Evolutionary conservation across 30 jellyfish, hydroid and myxozoan genomes (phyloP), one percentile per base, ranked within the genome.

Genomic region (Aurelia sp.): DNA sequence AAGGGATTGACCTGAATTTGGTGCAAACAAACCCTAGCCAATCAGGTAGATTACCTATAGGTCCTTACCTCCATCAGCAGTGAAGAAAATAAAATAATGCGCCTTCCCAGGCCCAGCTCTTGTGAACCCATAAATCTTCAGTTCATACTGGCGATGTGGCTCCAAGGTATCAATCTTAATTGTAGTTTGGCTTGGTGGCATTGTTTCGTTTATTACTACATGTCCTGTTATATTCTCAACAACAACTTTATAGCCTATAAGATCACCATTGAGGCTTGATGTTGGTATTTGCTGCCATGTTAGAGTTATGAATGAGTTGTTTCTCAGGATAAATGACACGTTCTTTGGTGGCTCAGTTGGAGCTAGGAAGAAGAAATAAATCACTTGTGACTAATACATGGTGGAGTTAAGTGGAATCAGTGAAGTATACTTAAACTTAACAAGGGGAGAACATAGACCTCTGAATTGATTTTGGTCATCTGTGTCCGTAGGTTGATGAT

Each of bases 21-120:
- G 20, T n/a, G 20, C 17, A 57, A 27, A 27, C 33, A 27, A 27
- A 27, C 33, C 33, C 2, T 27, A 27, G 33, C 33, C 33, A 27
- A 27, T 27, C 33, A 27, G 33, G 33, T 27, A 27, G 0, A 2
- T 21, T n/a, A 17, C 59, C 57, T 16, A 0, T 22, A 0, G 15
- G 53, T 50, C 13, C 86, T 27, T 37, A 72, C 87, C 93, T 60
- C 93, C 93, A 12, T 84, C 65, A 11, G 93, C 93, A 17, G 93
- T 84, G 84, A 62, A 84, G 82, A 84, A 84, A n/a, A 27, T 44
- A 65, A 72, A 48, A 27, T 82, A 70, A 17, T 47, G 55, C 35
- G 40, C 66, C 82, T 84, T 58, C 61, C 93, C 93, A 48, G 76
- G 72, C 4, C 93, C 93, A 22, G 80, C 66, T 37, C 40, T 84